Base-by-base conservation (phyloP, 2,888 invertebrate genomes). In the Hypselothyrea guttata region DNA sequence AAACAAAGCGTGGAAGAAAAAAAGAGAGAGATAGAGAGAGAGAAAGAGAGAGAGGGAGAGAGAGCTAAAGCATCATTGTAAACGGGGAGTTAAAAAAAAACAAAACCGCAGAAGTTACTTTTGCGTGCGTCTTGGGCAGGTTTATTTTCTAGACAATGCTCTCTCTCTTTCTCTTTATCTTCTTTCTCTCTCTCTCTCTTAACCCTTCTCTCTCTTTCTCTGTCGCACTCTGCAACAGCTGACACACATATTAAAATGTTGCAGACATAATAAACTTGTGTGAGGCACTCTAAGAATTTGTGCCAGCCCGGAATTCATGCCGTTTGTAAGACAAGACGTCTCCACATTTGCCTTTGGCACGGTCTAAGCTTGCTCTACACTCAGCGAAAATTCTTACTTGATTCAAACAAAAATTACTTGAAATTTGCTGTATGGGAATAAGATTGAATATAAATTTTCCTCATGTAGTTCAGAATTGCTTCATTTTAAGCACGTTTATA, bases 211-310 rank as follows among this genome's bases (percentile, higher is more conserved):
- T 30, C 16, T 9, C 8, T 7, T n/a, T 18, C n/a, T 12, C 34
- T 42, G 7, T 9, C 5, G 7, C 0, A 9, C n/a, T 12, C 16
- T 42, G 5, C 7, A 40, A 7, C 18, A 66, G 69, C 71, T 75
- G 85, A 71, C 83, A 78, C 67, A 84, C 79, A 83, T 78, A 82
- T 83, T 84, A 83, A 84, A 83, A 82, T 83, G 81, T 84, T 79
- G 34, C 52, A 63, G 42, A 71, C 84, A 68, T 78, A 73, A 77
- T 83, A 73, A 79, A 83, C 84, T 76, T 75, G 63, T 73, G 52
- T 63, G 55, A 41, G 62, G 45, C 33, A 34, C 45, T 35, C 52
- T 46, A 58, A 54, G 71, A 84, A 77, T 77, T 74, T 74, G 62
- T 69, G 65, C 51, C 51, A 64, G 59, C 22, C 5, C 70, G 76